These are phyloP conservation scores for Leistus spinibarbis DNA, from an alignment of 2,888 invertebrate genomes.

Conservation along the genomic window DNA sequence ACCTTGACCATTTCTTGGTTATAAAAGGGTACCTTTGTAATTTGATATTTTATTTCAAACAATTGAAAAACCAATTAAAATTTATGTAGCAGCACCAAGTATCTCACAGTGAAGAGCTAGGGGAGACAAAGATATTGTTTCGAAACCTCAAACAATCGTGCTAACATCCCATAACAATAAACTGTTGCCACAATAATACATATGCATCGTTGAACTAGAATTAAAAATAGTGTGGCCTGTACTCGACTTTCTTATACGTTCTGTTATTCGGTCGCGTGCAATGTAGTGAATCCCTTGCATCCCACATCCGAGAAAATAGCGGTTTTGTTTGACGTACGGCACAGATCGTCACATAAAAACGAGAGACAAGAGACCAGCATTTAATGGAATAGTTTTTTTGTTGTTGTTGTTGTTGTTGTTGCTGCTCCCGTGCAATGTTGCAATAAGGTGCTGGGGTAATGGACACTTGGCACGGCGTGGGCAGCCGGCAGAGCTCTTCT, in stretches of 20 bases:
- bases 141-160: background rate
- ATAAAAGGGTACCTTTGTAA: background rate
- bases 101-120: slow-evolving; percentile 5
- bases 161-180: slow-evolving; percentile 9
- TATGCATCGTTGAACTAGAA: too few relatives aligned
- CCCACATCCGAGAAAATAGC: background rate
- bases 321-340: slow-evolving; percentile 15
- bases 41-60: slow-evolving; percentile 33
- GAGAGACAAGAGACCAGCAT: slow-evolving; percentile 10
- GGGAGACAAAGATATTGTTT: background rate
- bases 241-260: too few relatives aligned
- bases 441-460: slow-evolving; percentile 34
- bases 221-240: background rate
- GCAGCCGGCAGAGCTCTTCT: background rate
- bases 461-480: slow-evolving; percentile 26
- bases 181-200: slow-evolving; percentile 1
- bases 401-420: slow-evolving; percentile 24
- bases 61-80: slow-evolving; percentile 35
- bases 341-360: slow-evolving; percentile 15
- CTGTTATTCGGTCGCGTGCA: background rate
- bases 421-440: slow-evolving; percentile 33
- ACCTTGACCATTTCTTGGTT: slow-evolving; percentile 16
- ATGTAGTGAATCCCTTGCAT: background rate
- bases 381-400: slow-evolving; percentile 17
- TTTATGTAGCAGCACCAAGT: slow-evolving; percentile 18